phyloP scores from a whole-genome alignment of 92 coral and sea anemone genomes.

The Phenganax marumi region DNA sequence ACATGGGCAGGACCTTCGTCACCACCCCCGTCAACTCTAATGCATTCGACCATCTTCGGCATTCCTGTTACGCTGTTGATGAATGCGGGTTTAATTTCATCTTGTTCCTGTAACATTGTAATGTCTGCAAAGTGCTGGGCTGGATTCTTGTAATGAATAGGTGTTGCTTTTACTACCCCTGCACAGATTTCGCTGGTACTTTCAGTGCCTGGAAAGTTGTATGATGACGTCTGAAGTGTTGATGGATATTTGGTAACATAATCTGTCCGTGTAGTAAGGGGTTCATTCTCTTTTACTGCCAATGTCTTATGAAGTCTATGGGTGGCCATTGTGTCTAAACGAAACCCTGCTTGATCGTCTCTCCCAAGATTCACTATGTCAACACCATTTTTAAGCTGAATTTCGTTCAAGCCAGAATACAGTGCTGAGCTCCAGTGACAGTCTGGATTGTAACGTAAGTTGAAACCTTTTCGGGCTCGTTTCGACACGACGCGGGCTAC shows the following conservation, averaged over 20 bases:
- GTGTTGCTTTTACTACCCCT: slow-evolving; percentile 47
- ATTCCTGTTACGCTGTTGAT: slow-evolving; percentile 38
- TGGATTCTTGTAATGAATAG: slow-evolving; percentile 42
- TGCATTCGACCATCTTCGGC: slow-evolving; percentile 55
- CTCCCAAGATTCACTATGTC: slow-evolving; percentile 41
- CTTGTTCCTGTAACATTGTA: slow-evolving; percentile 45
- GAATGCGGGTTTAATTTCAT: slow-evolving; percentile 51
- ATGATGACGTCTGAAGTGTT: slow-evolving; percentile 32
- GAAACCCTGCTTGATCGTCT: slow-evolving; percentile 44
- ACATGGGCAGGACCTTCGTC: slow-evolving; percentile 66
- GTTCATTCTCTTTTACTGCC: slow-evolving; percentile 10
- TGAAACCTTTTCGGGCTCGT: slow-evolving; percentile 43
- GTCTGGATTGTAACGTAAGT: slow-evolving; percentile 41
- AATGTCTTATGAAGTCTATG: slow-evolving; percentile 35
- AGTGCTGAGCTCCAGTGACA: slow-evolving; percentile 47
- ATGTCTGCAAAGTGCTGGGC: slow-evolving; percentile 67
- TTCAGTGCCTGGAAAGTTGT: slow-evolving; percentile 34
- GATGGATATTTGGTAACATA: slow-evolving; percentile 35
- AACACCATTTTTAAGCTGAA: slow-evolving; percentile 30
- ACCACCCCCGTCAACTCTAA: slow-evolving; percentile 60
- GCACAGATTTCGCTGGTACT: slow-evolving; percentile 29
- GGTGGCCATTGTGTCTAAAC: slow-evolving; percentile 33
- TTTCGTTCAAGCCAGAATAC: slow-evolving; percentile 41
- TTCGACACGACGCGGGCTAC: slow-evolving; percentile 35
- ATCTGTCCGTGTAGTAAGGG: slow-evolving; percentile 34